These are phyloP conservation scores for Rosalia funebris DNA, from an alignment of 2,888 invertebrate species.

Conservation along the genomic window DNA sequence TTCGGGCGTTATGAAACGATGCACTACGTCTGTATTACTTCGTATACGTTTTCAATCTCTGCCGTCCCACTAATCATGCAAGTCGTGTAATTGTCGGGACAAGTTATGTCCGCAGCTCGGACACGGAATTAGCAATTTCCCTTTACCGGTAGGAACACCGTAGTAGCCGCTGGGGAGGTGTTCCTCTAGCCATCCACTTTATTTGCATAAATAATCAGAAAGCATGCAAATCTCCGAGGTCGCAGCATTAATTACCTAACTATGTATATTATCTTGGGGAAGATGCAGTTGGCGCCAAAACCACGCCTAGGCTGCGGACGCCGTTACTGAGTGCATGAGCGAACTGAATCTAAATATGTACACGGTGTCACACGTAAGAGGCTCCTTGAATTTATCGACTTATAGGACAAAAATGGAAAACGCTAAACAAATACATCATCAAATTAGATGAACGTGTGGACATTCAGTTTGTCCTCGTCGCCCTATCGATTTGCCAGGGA, in stretches of 20 bases:
- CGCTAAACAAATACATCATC: too few species aligned
- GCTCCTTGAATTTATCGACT: too few species aligned
- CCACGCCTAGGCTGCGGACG: constrained; percentile 37
- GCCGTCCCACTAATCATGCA: constrained; percentile 42
- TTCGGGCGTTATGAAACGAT: constrained; percentile 3
- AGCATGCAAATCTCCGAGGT: constrained; percentile 63
- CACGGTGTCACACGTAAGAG: too few species aligned
- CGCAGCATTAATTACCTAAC: constrained; percentile 64
- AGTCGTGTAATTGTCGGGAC: constrained; percentile 52
- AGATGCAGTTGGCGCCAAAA: constrained; percentile 56
- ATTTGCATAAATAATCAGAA: constrained; percentile 66
- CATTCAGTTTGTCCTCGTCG: too few species aligned
- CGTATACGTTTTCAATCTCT: constrained; percentile 21
- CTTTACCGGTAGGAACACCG: constrained; percentile 49
- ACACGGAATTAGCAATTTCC: constrained; percentile 64
- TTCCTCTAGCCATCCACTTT: constrained; percentile 57
- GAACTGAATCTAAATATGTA: constrained; percentile 9
- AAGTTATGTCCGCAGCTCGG: constrained; percentile 54
- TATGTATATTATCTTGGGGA: constrained; percentile 58
- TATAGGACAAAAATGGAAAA: too few species aligned
- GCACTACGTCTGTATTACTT: neutral
- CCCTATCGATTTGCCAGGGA: too few species aligned
- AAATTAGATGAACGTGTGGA: too few species aligned
- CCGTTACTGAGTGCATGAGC: constrained; percentile 6
- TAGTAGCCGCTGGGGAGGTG: constrained; percentile 54